Conservation (phyloP, 2,888 invertebrate species). For the Troides oblongomaculatus region DNA sequence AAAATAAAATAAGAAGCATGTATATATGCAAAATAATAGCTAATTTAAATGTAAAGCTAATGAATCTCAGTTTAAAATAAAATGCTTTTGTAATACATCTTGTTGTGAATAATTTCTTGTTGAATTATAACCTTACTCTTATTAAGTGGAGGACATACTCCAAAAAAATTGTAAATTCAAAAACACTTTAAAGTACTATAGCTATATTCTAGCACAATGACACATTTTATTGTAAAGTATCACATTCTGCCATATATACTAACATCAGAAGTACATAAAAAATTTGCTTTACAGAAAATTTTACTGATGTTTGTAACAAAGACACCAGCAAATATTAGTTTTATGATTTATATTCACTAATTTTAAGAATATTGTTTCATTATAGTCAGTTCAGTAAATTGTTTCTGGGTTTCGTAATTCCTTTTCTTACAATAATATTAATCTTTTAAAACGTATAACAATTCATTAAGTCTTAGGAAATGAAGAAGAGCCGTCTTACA, state of each 20-base stretch:
- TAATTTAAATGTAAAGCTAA: too few species aligned
- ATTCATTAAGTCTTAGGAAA: slow-evolving; percentile 17
- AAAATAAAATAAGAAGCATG: background rate
- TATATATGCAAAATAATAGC: too few species aligned
- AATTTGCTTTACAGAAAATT: background rate
- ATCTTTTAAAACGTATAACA: slow-evolving; percentile 5
- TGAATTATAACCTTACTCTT: background rate
- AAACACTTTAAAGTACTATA: too few species aligned
- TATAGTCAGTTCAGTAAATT: background rate
- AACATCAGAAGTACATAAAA: background rate
- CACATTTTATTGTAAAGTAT: background rate
- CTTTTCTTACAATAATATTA: background rate
- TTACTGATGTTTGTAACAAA: slow-evolving; percentile 15
- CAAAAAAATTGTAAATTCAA: background rate
- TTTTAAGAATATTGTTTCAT: background rate
- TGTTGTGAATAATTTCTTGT: background rate
- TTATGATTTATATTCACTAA: slow-evolving; percentile 14
- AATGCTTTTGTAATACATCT: background rate
- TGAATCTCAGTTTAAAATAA: background rate
- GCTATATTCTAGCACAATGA: background rate
- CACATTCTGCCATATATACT: background rate
- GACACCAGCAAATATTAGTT: slow-evolving; percentile 7
- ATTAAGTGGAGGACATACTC: background rate
- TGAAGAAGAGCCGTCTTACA: slow-evolving; percentile 38
- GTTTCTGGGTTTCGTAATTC: background rate